Evolutionary conservation across 2,113 vertebrate species (phyloP), one percentile per base, ranked within the genome.

Genomic region (Nothobranchius furzeri): DNA sequence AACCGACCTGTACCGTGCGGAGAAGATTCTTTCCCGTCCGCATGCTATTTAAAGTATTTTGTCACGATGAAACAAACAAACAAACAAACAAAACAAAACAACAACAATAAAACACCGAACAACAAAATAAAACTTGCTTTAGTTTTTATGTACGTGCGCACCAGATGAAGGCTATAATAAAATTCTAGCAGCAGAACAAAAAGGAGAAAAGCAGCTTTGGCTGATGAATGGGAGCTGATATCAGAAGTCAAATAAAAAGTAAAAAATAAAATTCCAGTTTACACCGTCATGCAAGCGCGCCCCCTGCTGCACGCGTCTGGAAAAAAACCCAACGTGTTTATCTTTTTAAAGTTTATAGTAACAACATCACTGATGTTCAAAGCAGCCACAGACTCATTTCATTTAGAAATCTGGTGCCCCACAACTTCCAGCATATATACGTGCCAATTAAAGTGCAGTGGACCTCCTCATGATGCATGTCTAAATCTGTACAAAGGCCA

Each of bases 251-350:
- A 8, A 17, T 10, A 13, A n/a, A 54, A 49, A 54, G 52, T 9
- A 9, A 35, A 54, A 35, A 9, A 35, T 13, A 3, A 52, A 49
- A 49, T 1, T 7, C 7, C 48, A 9, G 7, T 8, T 17, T 9
- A 8, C 6, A 9, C 6, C 14, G 9, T 49, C n/a, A 2, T 43
- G 15, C 56, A 71, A 64, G 9, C 10, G 3, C 43, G 67, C 66
- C 66, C 58, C 13, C 59, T 36, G 76, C 69, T 37, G 79, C 75
- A 46, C 75, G 65, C 68, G 60, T 47, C 37, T 45, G 73, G 68
- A 73, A 81, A 83, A 83, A 69, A 58, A 35, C 68, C 8, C 53
- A 55, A 57, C 45, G 24, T 78, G 68, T 78, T 68, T 75, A 65
- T 58, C 43, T 51, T 73, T 69, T 70, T 7, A 20, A 20, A 20